These are phyloP conservation scores for Campoplex nolae DNA, from an alignment of 2,888 invertebrate species.

Conservation along the genomic window DNA sequence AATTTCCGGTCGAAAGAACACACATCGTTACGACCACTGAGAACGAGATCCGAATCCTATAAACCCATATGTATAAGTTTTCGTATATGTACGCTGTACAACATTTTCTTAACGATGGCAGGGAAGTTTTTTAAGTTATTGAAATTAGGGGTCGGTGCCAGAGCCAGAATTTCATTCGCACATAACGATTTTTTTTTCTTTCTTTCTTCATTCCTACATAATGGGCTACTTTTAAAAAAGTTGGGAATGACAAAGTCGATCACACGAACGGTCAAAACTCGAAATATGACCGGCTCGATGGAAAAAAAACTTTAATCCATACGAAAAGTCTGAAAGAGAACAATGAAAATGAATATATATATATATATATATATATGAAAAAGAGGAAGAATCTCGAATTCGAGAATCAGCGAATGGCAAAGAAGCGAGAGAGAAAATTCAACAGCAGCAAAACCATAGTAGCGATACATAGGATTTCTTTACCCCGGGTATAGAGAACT, in stretches of 20 bases:
- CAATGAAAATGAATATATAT: neutral
- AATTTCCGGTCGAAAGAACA: slow-evolving; percentile 59
- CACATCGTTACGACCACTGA: slow-evolving; percentile 51
- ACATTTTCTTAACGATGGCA: neutral
- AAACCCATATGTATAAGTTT: neutral
- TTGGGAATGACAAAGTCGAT: neutral
- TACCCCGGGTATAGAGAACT: neutral
- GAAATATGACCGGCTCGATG: neutral
- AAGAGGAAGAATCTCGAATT: neutral
- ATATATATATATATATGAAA: neutral
- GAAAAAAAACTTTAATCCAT: neutral
- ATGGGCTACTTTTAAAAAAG: neutral
- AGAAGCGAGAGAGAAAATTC: neutral
- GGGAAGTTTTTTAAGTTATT: neutral
- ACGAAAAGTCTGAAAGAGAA: neutral
- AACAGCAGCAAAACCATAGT: neutral
- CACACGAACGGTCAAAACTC: neutral
- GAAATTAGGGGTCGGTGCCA: neutral
- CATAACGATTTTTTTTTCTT: neutral
- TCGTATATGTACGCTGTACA: neutral
- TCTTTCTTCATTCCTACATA: neutral
- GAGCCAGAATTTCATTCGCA: neutral
- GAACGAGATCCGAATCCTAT: slow-evolving; percentile 48
- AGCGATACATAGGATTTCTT: neutral
- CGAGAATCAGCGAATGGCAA: neutral